These are phyloP conservation scores for Drosophila orosa DNA, from an alignment of 1,140 invertebrate genomes.

Conservation along the genomic window DNA sequence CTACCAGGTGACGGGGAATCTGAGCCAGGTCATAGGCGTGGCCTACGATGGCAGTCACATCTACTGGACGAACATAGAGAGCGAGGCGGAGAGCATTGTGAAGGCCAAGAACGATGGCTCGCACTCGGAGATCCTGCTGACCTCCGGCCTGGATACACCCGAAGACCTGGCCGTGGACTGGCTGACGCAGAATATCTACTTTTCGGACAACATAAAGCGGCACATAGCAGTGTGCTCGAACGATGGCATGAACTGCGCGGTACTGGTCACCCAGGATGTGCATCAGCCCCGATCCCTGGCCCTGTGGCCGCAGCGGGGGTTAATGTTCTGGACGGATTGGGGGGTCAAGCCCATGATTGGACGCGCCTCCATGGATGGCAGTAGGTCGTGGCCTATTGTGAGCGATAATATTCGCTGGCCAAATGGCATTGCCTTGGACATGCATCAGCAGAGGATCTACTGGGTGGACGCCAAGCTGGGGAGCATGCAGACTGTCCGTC, in stretches of 20 bases:
- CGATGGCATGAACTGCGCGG: constrained; percentile 87
- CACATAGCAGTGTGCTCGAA: constrained; percentile 90
- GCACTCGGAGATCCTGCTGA: constrained; percentile 86
- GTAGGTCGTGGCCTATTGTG: constrained; percentile 86
- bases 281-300: constrained; percentile 88
- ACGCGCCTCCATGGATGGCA: constrained; percentile 93
- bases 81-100: constrained; percentile 88
- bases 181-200: constrained; percentile 91
- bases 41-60: constrained; percentile 87
- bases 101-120: constrained; percentile 86
- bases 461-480: constrained; percentile 91
- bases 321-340: constrained; percentile 95
- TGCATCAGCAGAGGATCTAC: constrained; percentile 90
- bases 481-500: constrained; percentile 90
- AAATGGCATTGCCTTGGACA: constrained; percentile 95
- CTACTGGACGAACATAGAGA: constrained; percentile 90
- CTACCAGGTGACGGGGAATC: constrained; percentile 84
- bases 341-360: constrained; percentile 89
- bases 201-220: constrained; percentile 89
- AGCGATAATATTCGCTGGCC: constrained; percentile 91
- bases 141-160: constrained; percentile 88
- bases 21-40: constrained; percentile 88
- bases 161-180: constrained; percentile 93
- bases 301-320: constrained; percentile 87
- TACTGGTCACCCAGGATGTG: constrained; percentile 86